phyloP scores from a whole-genome alignment of 1,140 invertebrate genomes.

The Leptopilina boulardi region DNA sequence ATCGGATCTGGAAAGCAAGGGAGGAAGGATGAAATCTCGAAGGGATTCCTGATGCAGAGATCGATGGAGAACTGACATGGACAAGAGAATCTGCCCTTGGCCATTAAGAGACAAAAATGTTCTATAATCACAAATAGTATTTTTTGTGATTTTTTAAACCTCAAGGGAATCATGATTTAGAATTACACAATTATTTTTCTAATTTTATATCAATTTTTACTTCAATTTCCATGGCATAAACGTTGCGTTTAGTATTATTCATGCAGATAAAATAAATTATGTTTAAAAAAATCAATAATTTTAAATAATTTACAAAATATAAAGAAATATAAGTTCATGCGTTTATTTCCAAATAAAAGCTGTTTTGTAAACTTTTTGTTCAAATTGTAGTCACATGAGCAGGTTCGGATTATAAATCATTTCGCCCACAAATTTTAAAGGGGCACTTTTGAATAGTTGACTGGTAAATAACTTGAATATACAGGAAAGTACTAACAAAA shows the following conservation, averaged over 20 bases:
- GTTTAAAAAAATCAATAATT: no score
- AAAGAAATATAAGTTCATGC: no score
- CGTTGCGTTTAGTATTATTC: no score
- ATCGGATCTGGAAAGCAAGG: slow-evolving; percentile 42
- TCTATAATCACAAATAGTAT: neutral
- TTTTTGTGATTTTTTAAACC: neutral
- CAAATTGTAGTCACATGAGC: neutral
- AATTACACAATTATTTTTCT: neutral
- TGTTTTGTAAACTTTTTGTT: no score
- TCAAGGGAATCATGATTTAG: neutral
- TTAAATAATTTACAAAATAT: no score
- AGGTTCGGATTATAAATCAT: neutral
- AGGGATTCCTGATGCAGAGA: slow-evolving; percentile 41
- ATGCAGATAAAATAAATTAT: no score
- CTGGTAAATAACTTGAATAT: neutral
- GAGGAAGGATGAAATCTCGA: slow-evolving; percentile 31
- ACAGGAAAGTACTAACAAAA: neutral
- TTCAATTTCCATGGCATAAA: no score
- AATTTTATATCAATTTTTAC: neutral
- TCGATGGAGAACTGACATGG: slow-evolving; percentile 26
- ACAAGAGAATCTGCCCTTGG: slow-evolving; percentile 29
- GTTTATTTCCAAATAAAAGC: no score
- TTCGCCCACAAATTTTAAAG: neutral
- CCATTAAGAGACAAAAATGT: neutral
- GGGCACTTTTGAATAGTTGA: neutral